Conservation (phyloP, 2,888 invertebrate species). For the Heliconius charithonia region DNA sequence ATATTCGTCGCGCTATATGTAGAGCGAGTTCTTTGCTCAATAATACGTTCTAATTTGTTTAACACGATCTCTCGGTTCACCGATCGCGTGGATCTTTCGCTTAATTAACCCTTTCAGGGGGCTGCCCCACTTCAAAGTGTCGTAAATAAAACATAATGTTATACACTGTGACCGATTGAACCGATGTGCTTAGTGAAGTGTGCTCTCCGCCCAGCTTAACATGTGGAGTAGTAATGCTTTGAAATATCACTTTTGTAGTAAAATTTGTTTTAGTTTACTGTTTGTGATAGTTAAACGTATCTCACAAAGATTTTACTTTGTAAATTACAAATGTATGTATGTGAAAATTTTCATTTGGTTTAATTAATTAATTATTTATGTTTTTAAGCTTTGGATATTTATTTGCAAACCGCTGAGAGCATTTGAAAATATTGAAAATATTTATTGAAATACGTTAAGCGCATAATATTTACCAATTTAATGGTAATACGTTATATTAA, state of each 20-base stretch:
- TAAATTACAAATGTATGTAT: not conserved
- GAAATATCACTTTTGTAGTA: slow-evolving; percentile 22
- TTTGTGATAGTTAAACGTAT: not conserved
- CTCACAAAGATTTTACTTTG: not conserved
- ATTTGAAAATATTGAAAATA: not conserved
- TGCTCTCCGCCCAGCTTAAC: slow-evolving; percentile 49
- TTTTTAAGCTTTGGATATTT: not conserved
- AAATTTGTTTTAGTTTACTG: not conserved
- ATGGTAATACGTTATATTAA: not conserved
- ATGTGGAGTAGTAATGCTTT: slow-evolving; percentile 48
- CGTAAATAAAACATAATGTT: slow-evolving; percentile 67
- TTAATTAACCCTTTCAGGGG: slow-evolving; percentile 79
- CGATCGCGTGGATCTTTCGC: slow-evolving; percentile 75
- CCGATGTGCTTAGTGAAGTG: slow-evolving; percentile 50
- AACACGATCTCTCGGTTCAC: slow-evolving; percentile 74
- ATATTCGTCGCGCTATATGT: slow-evolving; percentile 32
- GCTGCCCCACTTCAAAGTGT: slow-evolving; percentile 76
- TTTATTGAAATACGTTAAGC: not conserved
- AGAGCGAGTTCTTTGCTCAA: slow-evolving; percentile 68
- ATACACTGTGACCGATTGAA: slow-evolving; percentile 55
- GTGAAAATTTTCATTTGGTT: not conserved
- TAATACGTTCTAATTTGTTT: slow-evolving; percentile 79
- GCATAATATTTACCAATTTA: not conserved
- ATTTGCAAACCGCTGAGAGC: not conserved
- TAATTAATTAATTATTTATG: not conserved